Evolutionary conservation across 2,888 invertebrate species (phyloP).

Genomic region (Priocnemis perturbator): DNA sequence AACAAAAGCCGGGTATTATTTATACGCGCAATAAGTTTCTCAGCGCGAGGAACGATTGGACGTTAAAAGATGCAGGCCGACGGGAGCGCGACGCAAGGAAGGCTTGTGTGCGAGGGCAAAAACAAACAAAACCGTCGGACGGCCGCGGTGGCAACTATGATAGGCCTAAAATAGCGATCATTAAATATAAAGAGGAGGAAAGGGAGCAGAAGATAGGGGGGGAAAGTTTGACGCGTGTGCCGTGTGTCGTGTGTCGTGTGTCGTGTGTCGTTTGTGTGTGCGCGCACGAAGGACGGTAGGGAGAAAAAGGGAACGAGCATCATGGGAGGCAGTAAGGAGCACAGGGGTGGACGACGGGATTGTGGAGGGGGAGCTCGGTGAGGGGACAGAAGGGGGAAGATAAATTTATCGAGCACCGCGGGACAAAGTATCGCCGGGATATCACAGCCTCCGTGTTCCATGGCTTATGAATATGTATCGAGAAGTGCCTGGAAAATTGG

Average conservation of each 20-base stretch:
- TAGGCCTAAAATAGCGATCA: too few relatives aligned
- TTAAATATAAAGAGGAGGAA: not conserved
- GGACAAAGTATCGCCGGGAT: slow-evolving; percentile 18
- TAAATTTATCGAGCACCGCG: slow-evolving; percentile 40
- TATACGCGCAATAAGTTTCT: too few relatives aligned
- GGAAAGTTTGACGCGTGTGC: too few relatives aligned
- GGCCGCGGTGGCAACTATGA: too few relatives aligned
- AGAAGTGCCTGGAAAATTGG: not conserved
- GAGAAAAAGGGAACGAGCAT: not conserved
- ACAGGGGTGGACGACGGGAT: slow-evolving; percentile 10
- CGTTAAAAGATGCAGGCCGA: too few relatives aligned
- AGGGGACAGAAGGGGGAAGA: slow-evolving; percentile 22
- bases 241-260: too few relatives aligned
- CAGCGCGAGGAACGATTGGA: too few relatives aligned
- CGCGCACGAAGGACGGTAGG: not conserved
- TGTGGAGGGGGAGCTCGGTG: slow-evolving; percentile 6
- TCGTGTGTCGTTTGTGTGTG: too few relatives aligned
- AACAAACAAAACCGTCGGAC: too few relatives aligned
- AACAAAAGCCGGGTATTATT: too few relatives aligned
- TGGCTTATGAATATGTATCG: slow-evolving; percentile 16
- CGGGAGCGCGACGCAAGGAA: too few relatives aligned
- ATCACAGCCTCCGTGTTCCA: not conserved
- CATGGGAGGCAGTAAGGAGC: not conserved
- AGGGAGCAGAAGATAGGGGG: not conserved
- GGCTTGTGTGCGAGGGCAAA: too few relatives aligned